phyloP scores from a whole-genome alignment of 2,888 invertebrate genomes.

The Caenorhabditis sulstoni region DNA sequence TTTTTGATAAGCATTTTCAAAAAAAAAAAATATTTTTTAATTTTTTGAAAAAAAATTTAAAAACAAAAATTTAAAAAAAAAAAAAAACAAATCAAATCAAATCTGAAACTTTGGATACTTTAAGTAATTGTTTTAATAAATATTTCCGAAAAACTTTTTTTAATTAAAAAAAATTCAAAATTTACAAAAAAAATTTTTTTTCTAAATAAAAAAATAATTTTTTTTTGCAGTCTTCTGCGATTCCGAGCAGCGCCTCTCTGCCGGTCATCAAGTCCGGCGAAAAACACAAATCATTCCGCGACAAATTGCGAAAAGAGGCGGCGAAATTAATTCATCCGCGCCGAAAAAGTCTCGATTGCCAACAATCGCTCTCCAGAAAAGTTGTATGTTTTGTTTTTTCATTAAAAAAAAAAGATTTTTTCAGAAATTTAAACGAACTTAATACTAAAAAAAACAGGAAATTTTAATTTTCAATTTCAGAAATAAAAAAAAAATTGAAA shows the following conservation, averaged over 20 bases:
- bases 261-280: constrained; percentile 23
- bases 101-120: too few relatives aligned
- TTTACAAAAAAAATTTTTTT: not conserved
- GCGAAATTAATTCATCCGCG: constrained; percentile 47
- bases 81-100: too few relatives aligned
- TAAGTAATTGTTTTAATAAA: not conserved
- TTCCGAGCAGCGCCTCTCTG: constrained; percentile 22
- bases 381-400: constrained; percentile 12
- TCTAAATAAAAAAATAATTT: too few relatives aligned
- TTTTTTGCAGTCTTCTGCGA: not conserved
- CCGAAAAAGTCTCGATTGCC: constrained; percentile 57
- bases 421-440: too few relatives aligned
- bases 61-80: not conserved
- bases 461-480: too few relatives aligned
- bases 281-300: constrained; percentile 45
- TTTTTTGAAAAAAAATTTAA: too few relatives aligned
- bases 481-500: too few relatives aligned
- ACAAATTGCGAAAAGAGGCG: constrained; percentile 38
- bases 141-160: not conserved
- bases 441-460: not conserved
- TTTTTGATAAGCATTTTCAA: not conserved
- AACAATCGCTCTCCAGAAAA: constrained; percentile 31
- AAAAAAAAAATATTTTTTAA: not conserved
- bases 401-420: too few relatives aligned
- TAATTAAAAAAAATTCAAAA: not conserved